Percentiles rank a stretch among this genome's conserved stretches.
These are phyloP conservation scores for Strix aluco DNA, from an alignment of 2,113 vertebrate genomes.

Conservation along the genomic window DNA sequence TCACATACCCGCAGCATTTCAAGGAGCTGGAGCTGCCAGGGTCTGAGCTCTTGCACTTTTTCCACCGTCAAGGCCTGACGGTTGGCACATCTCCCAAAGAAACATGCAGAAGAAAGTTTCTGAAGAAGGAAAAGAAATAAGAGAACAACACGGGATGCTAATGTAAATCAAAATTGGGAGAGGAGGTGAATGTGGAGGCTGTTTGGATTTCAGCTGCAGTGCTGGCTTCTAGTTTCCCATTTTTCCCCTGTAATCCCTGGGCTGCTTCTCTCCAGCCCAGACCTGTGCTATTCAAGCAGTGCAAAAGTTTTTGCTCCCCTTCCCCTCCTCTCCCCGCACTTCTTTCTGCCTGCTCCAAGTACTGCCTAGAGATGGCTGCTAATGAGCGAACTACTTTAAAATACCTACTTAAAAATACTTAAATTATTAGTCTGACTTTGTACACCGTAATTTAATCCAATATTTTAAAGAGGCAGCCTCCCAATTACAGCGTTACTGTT, in stretches of 20 bases:
- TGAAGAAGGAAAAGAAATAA: conserved; percentile 31
- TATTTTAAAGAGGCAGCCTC: conserved; percentile 13
- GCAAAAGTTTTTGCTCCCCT: background rate
- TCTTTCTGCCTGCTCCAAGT: background rate
- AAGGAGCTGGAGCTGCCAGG: conserved; percentile 17
- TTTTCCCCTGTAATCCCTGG: background rate
- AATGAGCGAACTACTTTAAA: background rate
- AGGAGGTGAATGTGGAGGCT: background rate
- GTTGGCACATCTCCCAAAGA: conserved; percentile 42
- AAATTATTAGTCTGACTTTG: conserved; percentile 1
- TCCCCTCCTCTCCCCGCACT: background rate
- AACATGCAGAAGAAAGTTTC: conserved; percentile 37
- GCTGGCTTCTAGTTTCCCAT: background rate
- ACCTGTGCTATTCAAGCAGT: rapidly evolving
- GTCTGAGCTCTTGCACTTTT: background rate
- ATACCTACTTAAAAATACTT: background rate
- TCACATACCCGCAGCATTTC: background rate
- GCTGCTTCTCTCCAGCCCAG: background rate
- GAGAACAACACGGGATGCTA: conserved; percentile 36
- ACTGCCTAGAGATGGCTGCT: background rate
- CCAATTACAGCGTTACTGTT: background rate
- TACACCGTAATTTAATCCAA: background rate
- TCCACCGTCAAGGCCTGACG: background rate
- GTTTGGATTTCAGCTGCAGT: background rate
- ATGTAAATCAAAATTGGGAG: conserved; percentile 42